Evolutionary conservation across 37 sponge, comb jelly and placozoan genomes (phyloP).

Genomic region (Tethya wilhelma): DNA sequence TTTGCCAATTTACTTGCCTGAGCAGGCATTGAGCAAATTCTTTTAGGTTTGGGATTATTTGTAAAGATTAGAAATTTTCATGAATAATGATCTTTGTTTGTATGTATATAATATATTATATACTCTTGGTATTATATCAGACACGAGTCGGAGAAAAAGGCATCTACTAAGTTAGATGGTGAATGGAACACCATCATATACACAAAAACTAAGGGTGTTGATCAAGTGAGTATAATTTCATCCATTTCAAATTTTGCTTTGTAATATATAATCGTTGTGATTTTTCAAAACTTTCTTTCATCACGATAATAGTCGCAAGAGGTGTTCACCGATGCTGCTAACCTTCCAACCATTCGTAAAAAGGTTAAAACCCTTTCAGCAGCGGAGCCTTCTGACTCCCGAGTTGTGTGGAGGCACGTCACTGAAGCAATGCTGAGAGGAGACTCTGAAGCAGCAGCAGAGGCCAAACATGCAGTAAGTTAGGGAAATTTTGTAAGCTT

Average conservation of each 20-base stretch:
- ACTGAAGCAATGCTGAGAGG: slow-evolving; percentile 2
- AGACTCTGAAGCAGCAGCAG: not conserved
- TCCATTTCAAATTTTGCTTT: not conserved
- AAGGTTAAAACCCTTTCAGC: not conserved
- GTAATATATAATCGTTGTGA: no score
- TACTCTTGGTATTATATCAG: not conserved
- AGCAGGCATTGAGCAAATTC: no score
- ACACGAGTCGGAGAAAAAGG: not conserved
- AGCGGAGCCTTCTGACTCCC: not conserved
- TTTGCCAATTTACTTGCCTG: no score
- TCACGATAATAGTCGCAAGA: not conserved
- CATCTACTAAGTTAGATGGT: not conserved
- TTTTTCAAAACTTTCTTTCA: no score
- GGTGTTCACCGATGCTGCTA: not conserved
- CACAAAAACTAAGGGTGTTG: not conserved
- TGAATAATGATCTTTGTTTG: not conserved
- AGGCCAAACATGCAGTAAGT: slow-evolving; percentile 1
- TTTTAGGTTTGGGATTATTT: no score
- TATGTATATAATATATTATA: not conserved
- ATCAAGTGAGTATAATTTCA: not conserved
- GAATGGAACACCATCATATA: not conserved
- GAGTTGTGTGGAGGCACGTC: slow-evolving; percentile 9
- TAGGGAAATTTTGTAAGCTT: not conserved
- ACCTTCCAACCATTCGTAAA: slow-evolving; percentile 1
- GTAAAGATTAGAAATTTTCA: not conserved